phyloP scores from a whole-genome alignment of 2,888 invertebrate species.

The Melinaea marsaeus region DNA sequence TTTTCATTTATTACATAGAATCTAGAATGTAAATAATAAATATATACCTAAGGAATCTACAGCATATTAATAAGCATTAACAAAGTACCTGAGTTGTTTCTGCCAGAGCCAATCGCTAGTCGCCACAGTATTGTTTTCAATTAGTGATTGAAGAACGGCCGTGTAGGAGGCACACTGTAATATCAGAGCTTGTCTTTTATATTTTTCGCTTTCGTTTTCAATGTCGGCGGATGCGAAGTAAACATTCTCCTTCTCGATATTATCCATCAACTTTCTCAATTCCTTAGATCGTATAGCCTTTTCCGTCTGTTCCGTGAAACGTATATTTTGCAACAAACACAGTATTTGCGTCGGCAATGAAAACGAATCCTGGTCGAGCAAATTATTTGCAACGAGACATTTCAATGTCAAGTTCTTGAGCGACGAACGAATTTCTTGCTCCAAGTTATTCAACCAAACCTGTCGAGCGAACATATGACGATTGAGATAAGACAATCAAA shows the following conservation, averaged over 20 bases:
- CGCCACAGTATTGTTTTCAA: constrained; percentile 81
- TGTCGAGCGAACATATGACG: constrained; percentile 37
- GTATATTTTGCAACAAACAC: constrained; percentile 89
- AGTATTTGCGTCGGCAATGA: constrained; percentile 85
- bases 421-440: constrained; percentile 85
- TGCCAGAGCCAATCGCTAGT: constrained; percentile 95
- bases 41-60: not conserved
- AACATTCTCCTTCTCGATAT: constrained; percentile 71
- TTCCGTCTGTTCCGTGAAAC: constrained; percentile 91
- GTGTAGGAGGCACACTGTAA: constrained; percentile 96
- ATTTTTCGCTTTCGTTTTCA: constrained; percentile 80
- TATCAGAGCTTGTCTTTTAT: constrained; percentile 94
- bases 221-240: constrained; percentile 73
- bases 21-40: constrained; percentile 53
- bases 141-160: constrained; percentile 86
- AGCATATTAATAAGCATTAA: not conserved
- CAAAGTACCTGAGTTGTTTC: constrained; percentile 87
- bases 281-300: constrained; percentile 84
- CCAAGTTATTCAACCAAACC: constrained; percentile 88
- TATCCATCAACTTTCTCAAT: constrained; percentile 73
- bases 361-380: constrained; percentile 70
- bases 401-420: constrained; percentile 82
- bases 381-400: constrained; percentile 68
- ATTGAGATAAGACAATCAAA: no score
- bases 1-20: constrained; percentile 82